Evolutionary conservation across 2,113 vertebrate genomes (phyloP).

Genomic region (Atrichornis clamosus): DNA sequence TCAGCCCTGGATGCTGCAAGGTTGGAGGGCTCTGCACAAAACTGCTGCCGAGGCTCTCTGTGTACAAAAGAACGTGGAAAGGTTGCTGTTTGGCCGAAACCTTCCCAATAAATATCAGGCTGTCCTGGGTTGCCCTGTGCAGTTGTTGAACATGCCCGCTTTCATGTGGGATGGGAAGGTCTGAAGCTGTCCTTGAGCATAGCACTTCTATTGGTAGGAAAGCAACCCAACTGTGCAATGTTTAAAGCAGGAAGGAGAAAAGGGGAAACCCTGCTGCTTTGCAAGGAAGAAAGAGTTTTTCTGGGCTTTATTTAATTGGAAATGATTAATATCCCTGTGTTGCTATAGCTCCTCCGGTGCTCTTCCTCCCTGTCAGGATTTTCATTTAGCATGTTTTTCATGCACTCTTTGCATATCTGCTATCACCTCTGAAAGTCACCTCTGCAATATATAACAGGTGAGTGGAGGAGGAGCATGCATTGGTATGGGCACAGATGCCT

Average conservation of each 20-base stretch:
- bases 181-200: background rate
- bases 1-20: background rate
- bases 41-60: background rate
- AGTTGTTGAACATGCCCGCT: accelerated
- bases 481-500: background rate
- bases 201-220: background rate
- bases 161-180: background rate
- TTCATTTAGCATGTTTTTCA: background rate
- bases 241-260: background rate
- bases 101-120: background rate
- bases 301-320: background rate
- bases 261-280: background rate
- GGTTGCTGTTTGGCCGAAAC: background rate
- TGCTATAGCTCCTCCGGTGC: background rate
- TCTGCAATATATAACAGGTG: background rate
- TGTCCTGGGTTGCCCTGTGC: background rate
- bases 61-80: background rate
- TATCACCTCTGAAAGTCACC: background rate
- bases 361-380: background rate
- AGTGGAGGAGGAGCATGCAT: background rate
- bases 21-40: background rate
- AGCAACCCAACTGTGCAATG: background rate
- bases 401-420: background rate
- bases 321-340: background rate
- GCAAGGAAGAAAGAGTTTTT: background rate